Evolutionary conservation across 2,888 invertebrate genomes (phyloP).

Genomic region (Drosophila imparisetae): DNA sequence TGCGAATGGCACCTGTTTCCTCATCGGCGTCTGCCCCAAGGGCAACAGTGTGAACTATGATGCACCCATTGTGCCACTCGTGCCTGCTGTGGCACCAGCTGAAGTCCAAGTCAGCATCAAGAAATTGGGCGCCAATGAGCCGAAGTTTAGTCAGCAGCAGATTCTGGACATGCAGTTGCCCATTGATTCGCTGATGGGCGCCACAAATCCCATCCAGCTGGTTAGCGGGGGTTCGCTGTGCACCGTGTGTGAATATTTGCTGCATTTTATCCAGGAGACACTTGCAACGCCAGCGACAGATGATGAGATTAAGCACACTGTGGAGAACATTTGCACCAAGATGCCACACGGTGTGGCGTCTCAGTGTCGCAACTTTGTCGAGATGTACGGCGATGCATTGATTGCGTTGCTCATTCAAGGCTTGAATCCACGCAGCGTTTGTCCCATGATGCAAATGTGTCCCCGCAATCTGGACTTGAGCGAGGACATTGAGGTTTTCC

Average conservation of each 20-base stretch:
- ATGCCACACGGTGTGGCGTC: conserved; percentile 87
- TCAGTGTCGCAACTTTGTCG: conserved; percentile 91
- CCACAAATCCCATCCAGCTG: conserved; percentile 77
- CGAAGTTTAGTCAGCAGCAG: conserved; percentile 80
- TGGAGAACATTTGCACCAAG: conserved; percentile 89
- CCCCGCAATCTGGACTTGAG: conserved; percentile 85
- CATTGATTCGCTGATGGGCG: conserved; percentile 85
- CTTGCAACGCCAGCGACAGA: conserved; percentile 89
- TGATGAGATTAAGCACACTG: conserved; percentile 88
- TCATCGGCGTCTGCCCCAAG: conserved; percentile 86
- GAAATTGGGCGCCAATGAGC: conserved; percentile 80
- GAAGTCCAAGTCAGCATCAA: conserved; percentile 82
- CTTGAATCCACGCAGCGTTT: conserved; percentile 84
- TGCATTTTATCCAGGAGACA: conserved; percentile 91
- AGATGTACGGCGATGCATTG: conserved; percentile 91
- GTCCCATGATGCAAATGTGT: conserved; percentile 90
- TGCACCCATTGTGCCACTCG: conserved; percentile 87
- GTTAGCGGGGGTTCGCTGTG: conserved; percentile 87
- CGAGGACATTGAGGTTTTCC: conserved; percentile 86
- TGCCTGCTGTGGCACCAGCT: conserved; percentile 86
- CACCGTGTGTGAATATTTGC: conserved; percentile 92
- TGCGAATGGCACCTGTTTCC: conserved; percentile 88
- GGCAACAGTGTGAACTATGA: conserved; percentile 44
- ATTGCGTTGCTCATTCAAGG: conserved; percentile 91
- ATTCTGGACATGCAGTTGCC: conserved; percentile 85